Percentiles rank a stretch among this genome's conserved stretches.
phyloP scores from a whole-genome alignment of 2,888 invertebrate species.

The Arrhopalites spinosus region DNA sequence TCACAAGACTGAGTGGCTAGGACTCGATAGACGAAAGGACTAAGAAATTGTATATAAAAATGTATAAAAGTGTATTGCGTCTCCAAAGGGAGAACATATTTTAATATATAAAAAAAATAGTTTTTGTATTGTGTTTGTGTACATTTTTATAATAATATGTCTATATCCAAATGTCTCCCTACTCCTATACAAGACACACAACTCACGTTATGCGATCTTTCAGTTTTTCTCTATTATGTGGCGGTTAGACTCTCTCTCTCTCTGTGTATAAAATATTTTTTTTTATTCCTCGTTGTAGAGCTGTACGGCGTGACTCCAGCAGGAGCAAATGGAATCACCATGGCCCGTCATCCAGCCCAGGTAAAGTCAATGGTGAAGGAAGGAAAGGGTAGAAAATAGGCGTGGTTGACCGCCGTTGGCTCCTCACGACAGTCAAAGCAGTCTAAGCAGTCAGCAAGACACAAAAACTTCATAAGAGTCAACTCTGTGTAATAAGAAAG shows the following conservation, averaged over 20 bases:
- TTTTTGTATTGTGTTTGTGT: too few relatives aligned
- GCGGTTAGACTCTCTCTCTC: not conserved
- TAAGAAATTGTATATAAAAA: too few relatives aligned
- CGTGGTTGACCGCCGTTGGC: constrained; percentile 42
- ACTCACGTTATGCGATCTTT: constrained; percentile 7
- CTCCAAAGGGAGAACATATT: too few relatives aligned
- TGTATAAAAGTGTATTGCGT: too few relatives aligned
- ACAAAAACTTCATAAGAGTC: constrained; percentile 6
- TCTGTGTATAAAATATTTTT: too few relatives aligned
- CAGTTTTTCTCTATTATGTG: not conserved
- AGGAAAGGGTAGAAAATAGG: constrained; percentile 40
- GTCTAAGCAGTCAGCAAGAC: not conserved
- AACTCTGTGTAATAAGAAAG: constrained; percentile 11
- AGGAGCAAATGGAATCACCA: constrained; percentile 30
- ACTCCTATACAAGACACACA: too few relatives aligned
- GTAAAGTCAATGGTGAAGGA: constrained; percentile 34
- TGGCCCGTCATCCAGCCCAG: constrained; percentile 18
- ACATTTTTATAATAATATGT: too few relatives aligned
- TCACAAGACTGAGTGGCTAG: not conserved
- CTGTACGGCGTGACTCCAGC: constrained; percentile 37
- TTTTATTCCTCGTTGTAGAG: too few relatives aligned
- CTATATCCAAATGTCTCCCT: too few relatives aligned
- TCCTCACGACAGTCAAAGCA: constrained; percentile 41
- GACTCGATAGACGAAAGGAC: too few relatives aligned
- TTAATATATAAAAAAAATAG: too few relatives aligned